These are phyloP conservation scores for Pristionchus maxplancki DNA, from an alignment of 2,888 invertebrate genomes.

Conservation along the genomic window DNA sequence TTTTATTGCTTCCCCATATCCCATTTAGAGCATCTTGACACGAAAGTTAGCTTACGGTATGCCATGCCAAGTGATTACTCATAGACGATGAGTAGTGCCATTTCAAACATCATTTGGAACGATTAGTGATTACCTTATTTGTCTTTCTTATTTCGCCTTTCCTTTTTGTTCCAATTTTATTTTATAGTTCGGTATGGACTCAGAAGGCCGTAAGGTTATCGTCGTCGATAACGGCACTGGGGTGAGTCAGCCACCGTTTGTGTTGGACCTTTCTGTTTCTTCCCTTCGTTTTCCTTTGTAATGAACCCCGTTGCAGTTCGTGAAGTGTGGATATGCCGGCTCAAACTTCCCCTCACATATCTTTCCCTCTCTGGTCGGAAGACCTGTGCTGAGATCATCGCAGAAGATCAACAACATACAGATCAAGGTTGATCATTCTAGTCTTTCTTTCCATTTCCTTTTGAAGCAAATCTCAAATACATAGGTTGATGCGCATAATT, in stretches of 20 bases:
- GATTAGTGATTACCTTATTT: too few species aligned
- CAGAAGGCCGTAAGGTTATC: conserved; percentile 96
- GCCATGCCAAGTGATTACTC: neutral
- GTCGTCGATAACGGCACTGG: conserved; percentile 99
- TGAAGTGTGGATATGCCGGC: conserved; percentile 99
- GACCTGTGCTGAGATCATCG: conserved; percentile 96
- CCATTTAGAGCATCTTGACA: neutral
- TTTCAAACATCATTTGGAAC: conserved; percentile 17
- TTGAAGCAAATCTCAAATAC: too few species aligned
- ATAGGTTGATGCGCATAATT: too few species aligned
- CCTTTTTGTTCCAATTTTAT: neutral
- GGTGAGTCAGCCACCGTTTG: conserved; percentile 84
- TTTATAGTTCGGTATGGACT: conserved; percentile 86
- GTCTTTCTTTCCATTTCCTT: too few species aligned
- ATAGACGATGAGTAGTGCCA: conserved; percentile 43
- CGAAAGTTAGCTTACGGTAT: conserved; percentile 37
- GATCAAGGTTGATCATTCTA: conserved; percentile 81
- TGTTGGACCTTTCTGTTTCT: neutral
- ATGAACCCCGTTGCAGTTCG: conserved; percentile 87
- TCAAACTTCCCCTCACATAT: conserved; percentile 98
- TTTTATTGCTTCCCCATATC: neutral
- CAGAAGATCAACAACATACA: conserved; percentile 98
- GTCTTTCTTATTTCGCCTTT: neutral
- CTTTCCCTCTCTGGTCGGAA: conserved; percentile 98
- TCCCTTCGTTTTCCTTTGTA: neutral